phyloP scores from a whole-genome alignment of 2,888 invertebrate genomes.

The Tortricodes alternella region DNA sequence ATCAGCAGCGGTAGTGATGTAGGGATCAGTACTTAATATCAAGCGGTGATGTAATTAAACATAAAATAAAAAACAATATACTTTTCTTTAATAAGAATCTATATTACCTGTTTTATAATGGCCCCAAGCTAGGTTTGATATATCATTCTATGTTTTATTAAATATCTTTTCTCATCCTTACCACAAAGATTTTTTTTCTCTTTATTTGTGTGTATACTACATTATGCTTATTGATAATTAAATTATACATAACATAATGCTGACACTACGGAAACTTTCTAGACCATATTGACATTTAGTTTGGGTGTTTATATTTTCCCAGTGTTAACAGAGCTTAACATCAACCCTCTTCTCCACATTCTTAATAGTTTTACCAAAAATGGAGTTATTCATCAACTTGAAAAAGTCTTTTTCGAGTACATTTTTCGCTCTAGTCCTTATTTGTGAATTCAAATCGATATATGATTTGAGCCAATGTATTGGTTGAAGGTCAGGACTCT shows the following conservation, averaged over 20 bases:
- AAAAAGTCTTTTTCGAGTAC: conserved; percentile 12
- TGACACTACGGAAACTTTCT: too few relatives aligned
- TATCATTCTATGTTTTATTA: too few relatives aligned
- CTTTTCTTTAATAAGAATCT: too few relatives aligned
- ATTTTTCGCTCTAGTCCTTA: not conserved
- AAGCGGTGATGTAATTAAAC: too few relatives aligned
- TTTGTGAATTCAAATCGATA: conserved; percentile 3
- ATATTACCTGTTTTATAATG: too few relatives aligned
- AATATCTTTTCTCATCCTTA: conserved; percentile 26
- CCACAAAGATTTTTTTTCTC: conserved; percentile 26
- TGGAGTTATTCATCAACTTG: conserved; percentile 12
- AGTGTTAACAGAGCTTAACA: not conserved
- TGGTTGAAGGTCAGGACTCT: conserved; percentile 23
- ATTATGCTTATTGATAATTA: conserved; percentile 25
- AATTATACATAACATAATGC: conserved; percentile 19
- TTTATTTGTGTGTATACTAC: conserved; percentile 5
- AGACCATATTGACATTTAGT: conserved; percentile 5
- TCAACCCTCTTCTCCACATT: conserved; percentile 15
- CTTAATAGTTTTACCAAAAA: conserved; percentile 17
- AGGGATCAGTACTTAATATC: too few relatives aligned
- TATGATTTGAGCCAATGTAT: conserved; percentile 9
- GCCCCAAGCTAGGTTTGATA: too few relatives aligned
- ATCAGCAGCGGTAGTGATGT: too few relatives aligned
- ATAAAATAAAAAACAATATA: too few relatives aligned
- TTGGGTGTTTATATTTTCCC: not conserved